These are phyloP conservation scores for Aphelocoma californica DNA, from an alignment of 2,797 vertebrate species.

Conservation along the genomic window DNA sequence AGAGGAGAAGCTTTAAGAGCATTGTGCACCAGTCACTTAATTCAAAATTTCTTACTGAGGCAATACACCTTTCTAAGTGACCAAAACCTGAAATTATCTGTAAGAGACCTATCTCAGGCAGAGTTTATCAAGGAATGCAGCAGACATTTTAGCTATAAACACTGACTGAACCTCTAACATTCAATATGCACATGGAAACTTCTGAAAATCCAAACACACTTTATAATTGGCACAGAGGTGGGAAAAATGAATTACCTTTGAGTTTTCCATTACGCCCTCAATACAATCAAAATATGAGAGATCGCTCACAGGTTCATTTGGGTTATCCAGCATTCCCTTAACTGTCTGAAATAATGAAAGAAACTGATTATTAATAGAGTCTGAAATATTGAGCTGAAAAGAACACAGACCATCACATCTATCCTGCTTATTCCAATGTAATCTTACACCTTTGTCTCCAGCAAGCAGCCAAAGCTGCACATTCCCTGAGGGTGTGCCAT, in stretches of 20 bases:
- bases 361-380: background rate
- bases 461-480: background rate
- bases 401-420: background rate
- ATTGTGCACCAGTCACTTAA: background rate
- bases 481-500: background rate
- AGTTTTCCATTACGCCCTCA: conserved; percentile 98
- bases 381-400: background rate
- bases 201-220: background rate
- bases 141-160: background rate
- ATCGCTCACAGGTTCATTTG: conserved; percentile 94
- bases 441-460: background rate
- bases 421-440: background rate
- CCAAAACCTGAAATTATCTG: background rate
- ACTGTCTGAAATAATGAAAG: conserved; percentile 82
- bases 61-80: background rate
- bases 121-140: background rate
- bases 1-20: background rate
- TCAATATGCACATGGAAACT: background rate
- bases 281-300: conserved; percentile 99
- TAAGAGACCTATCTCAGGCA: background rate
- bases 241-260: conserved; percentile 84
- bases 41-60: background rate
- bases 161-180: background rate
- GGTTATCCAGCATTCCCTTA: conserved; percentile 93
- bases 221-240: background rate